Evolutionary conservation across 2,888 invertebrate species (phyloP), one percentile per base, ranked within the genome.

Genomic region (Himalopsyche tibetana): DNA sequence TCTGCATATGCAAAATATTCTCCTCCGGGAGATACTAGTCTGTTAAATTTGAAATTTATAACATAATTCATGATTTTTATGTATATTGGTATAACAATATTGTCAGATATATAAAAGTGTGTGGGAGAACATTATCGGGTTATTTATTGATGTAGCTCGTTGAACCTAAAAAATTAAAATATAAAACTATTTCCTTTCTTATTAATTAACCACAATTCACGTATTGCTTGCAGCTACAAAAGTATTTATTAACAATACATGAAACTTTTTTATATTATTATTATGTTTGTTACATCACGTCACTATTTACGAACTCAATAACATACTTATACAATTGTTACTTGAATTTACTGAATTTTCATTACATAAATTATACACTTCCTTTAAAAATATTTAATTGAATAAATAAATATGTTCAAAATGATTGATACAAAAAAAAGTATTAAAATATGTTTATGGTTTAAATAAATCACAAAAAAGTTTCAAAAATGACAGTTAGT

Each of bases 1-100:
- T 74, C 15, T 15, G 74, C 12, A 15, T 74, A 74, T 74, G 74
- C 74, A 36, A 74, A 74, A 38, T 74, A 38, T 36, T 28, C 74
- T 15, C 15, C 38, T 38, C 11, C 38, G 36, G 74, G 74, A 36
- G 12, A 36, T 74, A 74, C 74, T 36, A 38, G 74, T 74, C 28
- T 38, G 38, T 74, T 74, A 36, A 74, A 74, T 12, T 74, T 28
- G 15, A 36, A 69, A 38, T 36, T 74, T 74, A 74, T 74, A 74
- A 12, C 38, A 38, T 15, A 74, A 4, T 74, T 74, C 36, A 36
- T 74, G 74, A 38, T 74, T 74, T 74, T 74, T 74, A 74, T 74
- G 19, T 9, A 63, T 38, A 36, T 38, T 74, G 11, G 19, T 12
- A 74, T 36, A 74, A 2, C 19, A 69, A 69, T 74, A 74, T 36